Evolutionary conservation across 2,113 vertebrate genomes (phyloP), one percentile per base, ranked within the genome.

Genomic region (Thunnus thynnus): DNA sequence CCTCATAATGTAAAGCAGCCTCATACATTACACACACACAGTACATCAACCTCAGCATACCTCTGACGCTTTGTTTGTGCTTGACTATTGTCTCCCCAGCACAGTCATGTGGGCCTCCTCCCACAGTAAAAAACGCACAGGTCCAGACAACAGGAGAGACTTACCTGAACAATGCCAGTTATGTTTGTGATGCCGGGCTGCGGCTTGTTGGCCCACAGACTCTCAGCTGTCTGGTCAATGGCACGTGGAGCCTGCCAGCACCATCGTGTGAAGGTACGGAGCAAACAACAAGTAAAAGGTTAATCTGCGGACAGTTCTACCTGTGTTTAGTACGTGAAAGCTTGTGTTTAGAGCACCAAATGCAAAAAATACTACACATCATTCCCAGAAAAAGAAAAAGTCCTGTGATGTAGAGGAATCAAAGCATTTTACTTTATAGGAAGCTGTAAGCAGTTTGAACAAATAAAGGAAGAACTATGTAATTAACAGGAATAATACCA

Each of bases 191-290:
- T 10, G 90, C 94, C 54, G 97, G 97, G 0, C 96, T 97, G 91
- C 95, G 94, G 51, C 91, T 98, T 30, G 91, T 94, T 50, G 97
- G 97, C 22, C 73, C 93, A 10, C 82, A 96, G 41, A 94, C 88
- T 18, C 91, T 96, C 32, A 87, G 56, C 57, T 99, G 98, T 89
- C 95, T 95, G 80, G 91, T 94, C 25, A 92, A 99, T 71, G 96
- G 97, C 52, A 95, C 91, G 0, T 99, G 98, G 98, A 97, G 97
- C 66, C 89, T 87, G 4, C 96, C 97, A 4, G 87, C 95, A 16
- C 98, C 98, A 17, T 94, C 94, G 17, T 99, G 98, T 89, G 89
- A 95, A 89, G 88, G 95, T 95, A 88, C n/a, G 56, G 13, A 41
- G 8, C 8, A 41, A 41, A 41, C 36, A 41, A 41, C 9, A 41